These are phyloP conservation scores for Ormyrus thymus DNA, from an alignment of 2,888 invertebrate species.

Conservation along the genomic window DNA sequence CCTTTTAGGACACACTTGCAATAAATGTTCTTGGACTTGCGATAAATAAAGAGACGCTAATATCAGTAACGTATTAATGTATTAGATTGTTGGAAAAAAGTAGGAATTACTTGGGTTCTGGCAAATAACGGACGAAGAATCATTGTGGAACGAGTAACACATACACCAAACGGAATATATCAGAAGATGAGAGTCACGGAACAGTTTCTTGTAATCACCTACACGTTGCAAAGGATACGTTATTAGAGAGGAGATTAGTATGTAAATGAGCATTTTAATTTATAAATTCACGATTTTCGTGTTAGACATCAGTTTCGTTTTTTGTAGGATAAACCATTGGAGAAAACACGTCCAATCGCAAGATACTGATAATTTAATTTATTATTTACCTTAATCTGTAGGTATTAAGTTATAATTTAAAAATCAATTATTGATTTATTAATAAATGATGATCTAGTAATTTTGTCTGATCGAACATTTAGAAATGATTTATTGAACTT, in stretches of 20 bases:
- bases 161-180: slow-evolving; percentile 27
- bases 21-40: too few relatives aligned
- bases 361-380: too few relatives aligned
- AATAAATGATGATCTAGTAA: too few relatives aligned
- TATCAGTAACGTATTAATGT: too few relatives aligned
- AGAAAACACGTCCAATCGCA: too few relatives aligned
- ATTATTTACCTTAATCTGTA: too few relatives aligned
- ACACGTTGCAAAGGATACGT: slow-evolving; percentile 18
- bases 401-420: too few relatives aligned
- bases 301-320: background rate
- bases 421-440: too few relatives aligned
- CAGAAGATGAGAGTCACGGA: slow-evolving; percentile 38
- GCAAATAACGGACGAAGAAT: slow-evolving; percentile 35
- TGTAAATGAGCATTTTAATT: slow-evolving; percentile 39
- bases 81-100: background rate
- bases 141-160: slow-evolving; percentile 38
- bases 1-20: too few relatives aligned
- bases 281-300: slow-evolving; percentile 14
- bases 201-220: slow-evolving; percentile 44
- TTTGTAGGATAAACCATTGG: background rate
- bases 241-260: slow-evolving; percentile 37
- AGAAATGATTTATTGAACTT: too few relatives aligned
- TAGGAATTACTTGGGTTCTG: slow-evolving; percentile 13
- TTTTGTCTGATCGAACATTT: too few relatives aligned
- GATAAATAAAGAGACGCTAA: too few relatives aligned